These are phyloP conservation scores for Apostichopus japonicus DNA, from an alignment of 35 echinoderm and acorn worm species.

Conservation along the genomic window DNA sequence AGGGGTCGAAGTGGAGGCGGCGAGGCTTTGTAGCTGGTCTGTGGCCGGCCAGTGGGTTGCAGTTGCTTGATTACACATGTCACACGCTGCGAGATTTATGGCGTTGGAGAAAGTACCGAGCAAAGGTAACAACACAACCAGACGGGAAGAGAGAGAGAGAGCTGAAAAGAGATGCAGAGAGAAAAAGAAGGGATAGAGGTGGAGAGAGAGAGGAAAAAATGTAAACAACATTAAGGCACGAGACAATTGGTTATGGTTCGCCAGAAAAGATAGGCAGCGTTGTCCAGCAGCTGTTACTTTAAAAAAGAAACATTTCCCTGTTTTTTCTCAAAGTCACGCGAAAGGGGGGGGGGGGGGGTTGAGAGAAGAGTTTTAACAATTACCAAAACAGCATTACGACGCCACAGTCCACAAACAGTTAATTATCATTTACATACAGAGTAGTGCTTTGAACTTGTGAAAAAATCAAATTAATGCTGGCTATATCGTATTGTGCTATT, in stretches of 20 bases:
- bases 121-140: constrained; percentile 11
- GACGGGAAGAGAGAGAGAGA: background rate
- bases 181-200: background rate
- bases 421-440: no score
- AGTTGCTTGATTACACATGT: constrained; percentile 67
- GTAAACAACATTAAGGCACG: constrained; percentile 41
- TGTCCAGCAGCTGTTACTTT: background rate
- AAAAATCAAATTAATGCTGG: no score
- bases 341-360: background rate
- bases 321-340: background rate
- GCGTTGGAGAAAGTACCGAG: background rate
- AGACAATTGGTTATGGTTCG: constrained; percentile 50
- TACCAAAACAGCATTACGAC: background rate
- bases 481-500: no score
- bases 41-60: constrained; percentile 52
- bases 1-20: constrained; percentile 30
- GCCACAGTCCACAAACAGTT: background rate
- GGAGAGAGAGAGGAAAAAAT: constrained; percentile 5
- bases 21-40: constrained; percentile 53
- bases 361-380: background rate
- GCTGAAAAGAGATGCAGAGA: background rate
- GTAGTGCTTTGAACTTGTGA: no score
- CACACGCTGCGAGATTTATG: constrained; percentile 57
- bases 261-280: constrained; percentile 1
- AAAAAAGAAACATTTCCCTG: background rate